Conservation (phyloP, 2,888 invertebrate species). For the Candidula unifasciata region DNA sequence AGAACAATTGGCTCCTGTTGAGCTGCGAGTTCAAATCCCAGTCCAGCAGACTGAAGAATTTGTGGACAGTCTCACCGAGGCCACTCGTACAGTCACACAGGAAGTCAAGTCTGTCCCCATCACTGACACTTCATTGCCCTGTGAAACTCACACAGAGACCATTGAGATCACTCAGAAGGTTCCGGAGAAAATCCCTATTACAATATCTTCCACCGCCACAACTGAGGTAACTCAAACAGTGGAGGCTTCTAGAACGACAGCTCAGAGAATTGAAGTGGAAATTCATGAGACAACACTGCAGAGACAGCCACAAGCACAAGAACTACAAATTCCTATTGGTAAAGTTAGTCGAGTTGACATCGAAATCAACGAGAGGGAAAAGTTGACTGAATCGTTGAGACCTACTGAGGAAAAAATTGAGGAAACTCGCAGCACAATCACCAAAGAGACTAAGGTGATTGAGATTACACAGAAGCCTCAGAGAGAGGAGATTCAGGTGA, state of each 20-base stretch:
- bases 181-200: conserved; percentile 64
- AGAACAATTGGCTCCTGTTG: conserved; percentile 62
- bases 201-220: conserved; percentile 61
- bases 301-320: conserved; percentile 63
- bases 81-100: conserved; percentile 65
- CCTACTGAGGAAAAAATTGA: conserved; percentile 66
- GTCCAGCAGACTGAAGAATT: conserved; percentile 59
- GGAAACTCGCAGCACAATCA: conserved; percentile 64
- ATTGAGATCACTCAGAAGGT: conserved; percentile 70
- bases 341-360: conserved; percentile 62
- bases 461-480: conserved; percentile 44
- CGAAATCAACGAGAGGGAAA: conserved; percentile 53
- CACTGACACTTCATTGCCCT: conserved; percentile 52
- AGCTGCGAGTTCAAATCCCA: conserved; percentile 62
- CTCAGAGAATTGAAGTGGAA: conserved; percentile 71
- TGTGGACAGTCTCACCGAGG: conserved; percentile 62
- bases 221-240: conserved; percentile 56
- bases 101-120: conserved; percentile 63
- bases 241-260: conserved; percentile 59
- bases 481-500: conserved; percentile 60
- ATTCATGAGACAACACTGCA: conserved; percentile 68
- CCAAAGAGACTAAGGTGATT: conserved; percentile 52
- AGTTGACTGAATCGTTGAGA: conserved; percentile 57
- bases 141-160: conserved; percentile 69
- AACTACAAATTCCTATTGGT: conserved; percentile 64